These are phyloP conservation scores for Stegodyphus dumicola DNA, from an alignment of 1,140 invertebrate genomes.

Conservation along the genomic window DNA sequence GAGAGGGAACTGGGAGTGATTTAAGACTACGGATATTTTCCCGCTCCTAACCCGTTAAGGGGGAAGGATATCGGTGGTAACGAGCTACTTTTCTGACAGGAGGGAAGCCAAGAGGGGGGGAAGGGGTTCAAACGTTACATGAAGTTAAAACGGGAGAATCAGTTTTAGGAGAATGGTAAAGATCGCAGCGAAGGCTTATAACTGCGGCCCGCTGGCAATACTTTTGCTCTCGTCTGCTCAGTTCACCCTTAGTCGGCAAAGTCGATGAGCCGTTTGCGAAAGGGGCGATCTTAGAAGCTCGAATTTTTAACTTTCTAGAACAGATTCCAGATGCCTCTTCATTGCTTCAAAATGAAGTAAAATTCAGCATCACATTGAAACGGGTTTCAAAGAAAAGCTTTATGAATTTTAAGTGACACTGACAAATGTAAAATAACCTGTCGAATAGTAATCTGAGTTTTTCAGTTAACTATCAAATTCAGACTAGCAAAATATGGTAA, in stretches of 20 bases:
- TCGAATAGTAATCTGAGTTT: too few species aligned
- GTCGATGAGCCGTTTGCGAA: neutral
- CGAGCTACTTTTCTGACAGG: constrained; percentile 15
- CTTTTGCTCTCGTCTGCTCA: neutral
- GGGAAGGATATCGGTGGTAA: constrained; percentile 14
- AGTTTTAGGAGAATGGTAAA: neutral
- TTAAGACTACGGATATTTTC: constrained; percentile 33
- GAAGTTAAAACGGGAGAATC: constrained; percentile 27
- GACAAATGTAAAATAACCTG: too few species aligned
- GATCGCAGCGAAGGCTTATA: constrained; percentile 1
- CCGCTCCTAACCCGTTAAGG: constrained; percentile 33
- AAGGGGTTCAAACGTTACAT: constrained; percentile 10
- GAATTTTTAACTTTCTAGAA: too few species aligned
- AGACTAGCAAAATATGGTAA: too few species aligned
- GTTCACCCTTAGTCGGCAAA: neutral
- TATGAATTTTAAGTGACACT: too few species aligned
- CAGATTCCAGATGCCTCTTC: too few species aligned
- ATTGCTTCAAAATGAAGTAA: too few species aligned
- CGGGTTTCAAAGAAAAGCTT: too few species aligned
- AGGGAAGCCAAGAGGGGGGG: too few species aligned
- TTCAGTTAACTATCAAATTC: too few species aligned
- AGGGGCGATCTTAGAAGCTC: neutral
- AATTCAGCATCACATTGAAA: too few species aligned
- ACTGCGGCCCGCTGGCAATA: neutral
- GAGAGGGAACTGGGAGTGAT: constrained; percentile 18